Conservation (phyloP, 2,113 vertebrate species). For the Atractosteus spatula region DNA sequence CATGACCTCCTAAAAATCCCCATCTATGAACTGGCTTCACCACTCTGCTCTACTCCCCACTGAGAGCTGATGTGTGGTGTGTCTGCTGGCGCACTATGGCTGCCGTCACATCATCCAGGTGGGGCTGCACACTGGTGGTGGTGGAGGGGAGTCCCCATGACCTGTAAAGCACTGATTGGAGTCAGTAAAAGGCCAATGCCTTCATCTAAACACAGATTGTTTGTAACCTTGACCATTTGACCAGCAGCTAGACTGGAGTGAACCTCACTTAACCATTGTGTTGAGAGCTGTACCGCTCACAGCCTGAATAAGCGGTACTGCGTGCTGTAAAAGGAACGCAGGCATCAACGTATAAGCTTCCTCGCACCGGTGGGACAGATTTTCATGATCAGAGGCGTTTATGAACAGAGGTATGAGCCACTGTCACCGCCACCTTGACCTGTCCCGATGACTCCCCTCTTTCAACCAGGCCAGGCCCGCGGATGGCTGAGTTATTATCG, state of each 20-base stretch:
- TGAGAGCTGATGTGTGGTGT: too few species aligned
- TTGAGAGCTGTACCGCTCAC: slow-evolving; percentile 5
- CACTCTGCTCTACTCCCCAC: too few species aligned
- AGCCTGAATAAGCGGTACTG: slow-evolving; percentile 26
- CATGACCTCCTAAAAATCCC: too few species aligned
- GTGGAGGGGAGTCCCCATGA: too few species aligned
- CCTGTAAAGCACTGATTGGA: too few species aligned
- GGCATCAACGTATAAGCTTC: slow-evolving; percentile 49
- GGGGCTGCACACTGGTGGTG: too few species aligned
- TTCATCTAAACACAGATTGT: background rate
- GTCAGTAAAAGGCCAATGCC: too few species aligned
- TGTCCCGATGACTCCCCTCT: slow-evolving; percentile 44
- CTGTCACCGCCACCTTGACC: slow-evolving; percentile 68
- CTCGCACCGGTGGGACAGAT: slow-evolving; percentile 44
- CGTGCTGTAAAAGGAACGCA: slow-evolving; percentile 15
- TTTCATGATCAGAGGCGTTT: slow-evolving; percentile 49
- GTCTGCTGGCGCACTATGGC: too few species aligned
- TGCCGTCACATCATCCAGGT: too few species aligned
- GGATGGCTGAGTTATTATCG: slow-evolving; percentile 73
- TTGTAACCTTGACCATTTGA: slow-evolving; percentile 14
- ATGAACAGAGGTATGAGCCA: slow-evolving; percentile 32
- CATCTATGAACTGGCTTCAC: too few species aligned
- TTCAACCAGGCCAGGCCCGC: slow-evolving; percentile 49
- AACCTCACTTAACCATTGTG: background rate
- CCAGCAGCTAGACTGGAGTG: background rate